phyloP scores from a whole-genome alignment of 2,888 invertebrate genomes.

The Petrophora chlorosata region DNA sequence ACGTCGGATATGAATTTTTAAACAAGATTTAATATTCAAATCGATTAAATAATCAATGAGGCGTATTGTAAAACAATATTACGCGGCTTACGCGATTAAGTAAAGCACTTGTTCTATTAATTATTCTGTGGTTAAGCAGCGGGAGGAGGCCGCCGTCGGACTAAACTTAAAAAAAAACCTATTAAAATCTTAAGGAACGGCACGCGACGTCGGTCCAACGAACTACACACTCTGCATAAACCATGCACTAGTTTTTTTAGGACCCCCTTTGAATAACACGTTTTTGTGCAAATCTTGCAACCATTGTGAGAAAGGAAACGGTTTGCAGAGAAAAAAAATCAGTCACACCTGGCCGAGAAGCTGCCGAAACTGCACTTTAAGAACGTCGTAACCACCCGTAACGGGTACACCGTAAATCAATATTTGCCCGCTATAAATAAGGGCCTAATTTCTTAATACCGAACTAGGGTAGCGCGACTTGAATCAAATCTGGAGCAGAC shows the following conservation, averaged over 20 bases:
- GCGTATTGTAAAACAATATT: conserved; percentile 39
- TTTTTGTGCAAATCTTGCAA: conserved; percentile 81
- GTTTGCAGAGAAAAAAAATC: conserved; percentile 61
- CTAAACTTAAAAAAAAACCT: conserved; percentile 50
- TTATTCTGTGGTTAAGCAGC: too few species aligned
- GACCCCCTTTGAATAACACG: conserved; percentile 61
- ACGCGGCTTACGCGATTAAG: conserved; percentile 36
- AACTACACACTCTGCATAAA: conserved; percentile 53
- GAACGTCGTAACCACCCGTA: conserved; percentile 57
- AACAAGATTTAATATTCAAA: conserved; percentile 38
- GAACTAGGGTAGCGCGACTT: conserved; percentile 40
- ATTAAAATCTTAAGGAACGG: conserved; percentile 61
- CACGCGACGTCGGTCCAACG: conserved; percentile 68
- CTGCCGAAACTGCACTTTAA: conserved; percentile 29
- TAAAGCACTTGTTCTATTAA: too few species aligned
- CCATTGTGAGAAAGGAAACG: conserved; percentile 73
- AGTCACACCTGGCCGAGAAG: conserved; percentile 76
- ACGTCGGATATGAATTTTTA: conserved; percentile 36
- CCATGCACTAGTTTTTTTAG: conserved; percentile 61
- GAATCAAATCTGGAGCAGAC: conserved; percentile 52
- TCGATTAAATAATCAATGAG: conserved; percentile 44
- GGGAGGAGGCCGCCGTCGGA: conserved; percentile 38
- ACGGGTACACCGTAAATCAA: conserved; percentile 61
- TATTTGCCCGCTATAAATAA: conserved; percentile 66
- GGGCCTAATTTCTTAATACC: conserved; percentile 66